Conservation (phyloP, 2,113 vertebrate species). For the Xiphophorus couchianus region DNA sequence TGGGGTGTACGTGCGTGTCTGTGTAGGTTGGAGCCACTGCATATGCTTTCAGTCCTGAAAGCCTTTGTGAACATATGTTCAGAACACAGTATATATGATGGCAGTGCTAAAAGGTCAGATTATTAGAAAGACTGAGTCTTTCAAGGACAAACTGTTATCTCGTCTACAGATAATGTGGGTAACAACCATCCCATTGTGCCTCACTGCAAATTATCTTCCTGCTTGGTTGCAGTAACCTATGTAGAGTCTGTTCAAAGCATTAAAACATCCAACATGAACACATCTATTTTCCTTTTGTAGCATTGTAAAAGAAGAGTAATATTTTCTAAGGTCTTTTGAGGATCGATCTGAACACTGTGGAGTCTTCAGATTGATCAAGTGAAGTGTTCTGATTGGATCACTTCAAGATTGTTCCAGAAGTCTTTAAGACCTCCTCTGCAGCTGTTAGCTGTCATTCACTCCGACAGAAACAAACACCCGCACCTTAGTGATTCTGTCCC, state of each 20-base stretch:
- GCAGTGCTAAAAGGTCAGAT: not conserved
- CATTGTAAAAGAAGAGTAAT: not conserved
- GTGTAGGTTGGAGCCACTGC: constrained; percentile 22
- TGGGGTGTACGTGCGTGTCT: not conserved
- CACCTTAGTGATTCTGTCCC: constrained; percentile 11
- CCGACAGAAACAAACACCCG: not conserved
- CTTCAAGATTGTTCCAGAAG: not conserved
- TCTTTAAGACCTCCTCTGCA: constrained; percentile 9
- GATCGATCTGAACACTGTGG: not conserved
- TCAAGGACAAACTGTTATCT: not conserved
- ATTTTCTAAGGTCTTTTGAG: too few relatives aligned
- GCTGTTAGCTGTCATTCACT: not conserved
- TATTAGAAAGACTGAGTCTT: not conserved
- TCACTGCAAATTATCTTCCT: not conserved
- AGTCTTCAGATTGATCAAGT: not conserved
- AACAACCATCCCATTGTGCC: not conserved
- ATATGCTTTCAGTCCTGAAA: constrained; percentile 36
- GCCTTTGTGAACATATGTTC: constrained; percentile 37
- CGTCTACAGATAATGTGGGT: not conserved
- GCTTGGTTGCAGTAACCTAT: too few relatives aligned
- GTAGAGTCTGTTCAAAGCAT: too few relatives aligned
- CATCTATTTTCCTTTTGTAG: too few relatives aligned
- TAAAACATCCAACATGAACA: too few relatives aligned
- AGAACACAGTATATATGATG: constrained; percentile 16
- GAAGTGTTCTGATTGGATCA: not conserved